Conservation (phyloP, 2,888 invertebrate genomes). For the Euproctis similis region DNA sequence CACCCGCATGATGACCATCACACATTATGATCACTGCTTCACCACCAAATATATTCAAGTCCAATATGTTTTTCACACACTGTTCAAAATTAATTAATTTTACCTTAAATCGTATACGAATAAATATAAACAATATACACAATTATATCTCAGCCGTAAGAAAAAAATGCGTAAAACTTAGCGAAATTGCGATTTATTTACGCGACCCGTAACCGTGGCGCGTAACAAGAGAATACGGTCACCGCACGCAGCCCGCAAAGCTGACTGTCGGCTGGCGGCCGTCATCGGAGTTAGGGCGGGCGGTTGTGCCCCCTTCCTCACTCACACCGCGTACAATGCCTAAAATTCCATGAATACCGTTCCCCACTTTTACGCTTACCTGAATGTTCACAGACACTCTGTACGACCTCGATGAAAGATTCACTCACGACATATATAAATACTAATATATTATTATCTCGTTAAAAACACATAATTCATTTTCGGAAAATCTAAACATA, state of each 20-base stretch:
- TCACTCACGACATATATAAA: slow-evolving; percentile 26
- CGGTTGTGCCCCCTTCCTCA: slow-evolving; percentile 49
- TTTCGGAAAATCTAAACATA: slow-evolving; percentile 3
- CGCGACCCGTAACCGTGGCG: too few relatives aligned
- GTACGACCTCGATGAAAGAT: slow-evolving; percentile 28
- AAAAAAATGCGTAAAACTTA: slow-evolving; percentile 15
- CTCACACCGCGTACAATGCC: slow-evolving; percentile 45
- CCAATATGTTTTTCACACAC: slow-evolving; percentile 18
- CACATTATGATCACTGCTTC: slow-evolving; percentile 40
- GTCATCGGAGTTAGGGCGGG: slow-evolving; percentile 43
- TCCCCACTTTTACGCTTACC: slow-evolving; percentile 40
- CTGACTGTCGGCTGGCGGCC: slow-evolving; percentile 24
- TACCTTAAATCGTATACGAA: background rate
- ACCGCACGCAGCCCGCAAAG: slow-evolving; percentile 27
- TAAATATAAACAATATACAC: too few relatives aligned
- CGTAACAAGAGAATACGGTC: slow-evolving; percentile 23
- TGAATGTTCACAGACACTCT: slow-evolving; percentile 42
- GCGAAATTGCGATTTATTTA: slow-evolving; percentile 34
- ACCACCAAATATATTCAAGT: slow-evolving; percentile 21
- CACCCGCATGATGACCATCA: slow-evolving; percentile 41
- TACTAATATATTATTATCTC: slow-evolving; percentile 12
- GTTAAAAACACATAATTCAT: slow-evolving; percentile 9
- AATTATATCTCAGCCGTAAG: slow-evolving; percentile 1
- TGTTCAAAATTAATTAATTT: slow-evolving; percentile 5
- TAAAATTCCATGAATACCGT: slow-evolving; percentile 45